These are phyloP conservation scores for Pterocles burchelli DNA, from an alignment of 2,113 vertebrate genomes.

Conservation along the genomic window DNA sequence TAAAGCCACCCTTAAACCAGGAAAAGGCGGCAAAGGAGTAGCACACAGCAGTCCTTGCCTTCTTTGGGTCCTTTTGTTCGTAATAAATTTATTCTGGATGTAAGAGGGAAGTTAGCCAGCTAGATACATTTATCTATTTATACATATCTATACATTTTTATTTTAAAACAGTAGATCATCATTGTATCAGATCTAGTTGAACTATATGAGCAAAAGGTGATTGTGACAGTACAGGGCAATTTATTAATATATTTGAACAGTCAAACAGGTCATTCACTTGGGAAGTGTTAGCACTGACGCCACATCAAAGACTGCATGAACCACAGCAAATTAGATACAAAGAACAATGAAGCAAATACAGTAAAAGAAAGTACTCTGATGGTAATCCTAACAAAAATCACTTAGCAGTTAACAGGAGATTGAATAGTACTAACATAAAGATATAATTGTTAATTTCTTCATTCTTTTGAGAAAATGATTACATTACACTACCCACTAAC, in stretches of 20 bases:
- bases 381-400: background rate
- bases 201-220: background rate
- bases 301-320: background rate
- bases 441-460: background rate
- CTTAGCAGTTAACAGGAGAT: background rate
- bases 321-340: background rate
- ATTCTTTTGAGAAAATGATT: background rate
- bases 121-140: background rate
- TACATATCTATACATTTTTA: background rate
- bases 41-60: background rate
- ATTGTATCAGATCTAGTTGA: background rate
- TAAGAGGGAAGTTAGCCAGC: background rate
- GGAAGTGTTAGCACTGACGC: background rate
- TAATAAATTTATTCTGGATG: background rate
- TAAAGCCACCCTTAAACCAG: background rate
- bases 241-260: background rate
- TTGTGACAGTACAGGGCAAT: background rate
- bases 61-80: background rate
- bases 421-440: background rate
- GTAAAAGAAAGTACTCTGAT: background rate
- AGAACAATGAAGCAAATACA: fast-evolving
- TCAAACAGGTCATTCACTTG: background rate
- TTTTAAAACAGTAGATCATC: background rate
- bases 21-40: background rate
- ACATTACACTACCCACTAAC: background rate